Evolutionary conservation across 1,140 invertebrate species (phyloP), one percentile per base, ranked within the genome.

Genomic region (Zaprionus africanus): DNA sequence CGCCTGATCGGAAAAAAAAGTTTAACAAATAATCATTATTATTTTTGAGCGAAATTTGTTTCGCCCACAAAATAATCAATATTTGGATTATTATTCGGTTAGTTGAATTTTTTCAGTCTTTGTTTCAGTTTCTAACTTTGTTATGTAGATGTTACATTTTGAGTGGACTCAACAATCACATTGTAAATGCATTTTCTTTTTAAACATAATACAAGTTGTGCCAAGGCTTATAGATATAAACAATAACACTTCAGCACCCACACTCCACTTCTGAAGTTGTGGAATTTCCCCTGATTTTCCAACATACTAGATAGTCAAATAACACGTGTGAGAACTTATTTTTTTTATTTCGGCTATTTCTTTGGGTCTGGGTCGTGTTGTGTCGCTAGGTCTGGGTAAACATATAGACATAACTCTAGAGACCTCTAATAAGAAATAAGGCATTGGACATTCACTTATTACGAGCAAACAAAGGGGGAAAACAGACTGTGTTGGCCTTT

Each of bases 191-290:
- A 11, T 31, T 31, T 31, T 31, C 0, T 4, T 31, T 31, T 31
- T 11, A 31, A 31, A 65, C 7, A 24, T 61, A 85, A 79, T 79
- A 82, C 82, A 86, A 82, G 81, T 56, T 46, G 70, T 85, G 82
- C 86, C 62, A 53, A 63, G 53, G 78, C 75, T 46, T 9, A 41
- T 24, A 69, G 59, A 75, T 70, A 51, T 15, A 28, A 74, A 62
- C 41, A 28, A 38, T 4, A 7, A 9, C 31, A 31, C 31, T 9
- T 11, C 4, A 13, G 41, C 15, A 43, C 15, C 41, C 41, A 43
- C 22, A 28, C 5, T 19, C 9, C 11, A 53, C 19, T n/a, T n/a
- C n/a, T n/a, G 19, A 22, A 22, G 46, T 19, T 22, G 4, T 51
- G 46, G 46, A 49, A 51, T 51, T 51, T 22, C 46, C 46, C 0